Evolutionary conservation across 2,888 invertebrate genomes (phyloP), one percentile per base, ranked within the genome.

Genomic region (Scelioninae gen. 2): DNA sequence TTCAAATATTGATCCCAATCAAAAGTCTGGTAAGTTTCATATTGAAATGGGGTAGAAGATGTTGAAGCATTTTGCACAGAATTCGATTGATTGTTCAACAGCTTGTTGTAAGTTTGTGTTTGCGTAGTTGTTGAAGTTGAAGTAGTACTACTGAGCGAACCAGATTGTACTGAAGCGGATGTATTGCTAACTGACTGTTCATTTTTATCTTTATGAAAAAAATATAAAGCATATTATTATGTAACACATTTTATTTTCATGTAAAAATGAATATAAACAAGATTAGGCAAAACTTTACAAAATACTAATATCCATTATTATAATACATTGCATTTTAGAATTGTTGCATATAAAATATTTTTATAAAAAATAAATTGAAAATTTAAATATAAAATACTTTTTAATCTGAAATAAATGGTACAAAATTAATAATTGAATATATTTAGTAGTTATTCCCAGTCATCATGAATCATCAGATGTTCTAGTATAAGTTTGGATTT

Each of bases 1-100:
- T 88, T 88, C 9, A 91, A 83, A 87, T 98, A 97, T 73, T 93
- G 92, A 78, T 92, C 93, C 98, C 97, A 97, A 85, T 95, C 93
- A 80, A 96, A 96, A 10, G 91, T 90, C 82, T 92, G 92, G 85
- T 91, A 93, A 74, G 93, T 91, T 86, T 94, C 94, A 80, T 93
- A 94, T 76, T 91, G 91, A 84, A 92, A 93, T 4, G 92, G 90
- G 43, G 92, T 92, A 0, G 92, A 90, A 0, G 91, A 84, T 1
- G 85, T 83, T 6, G 85, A 84, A 1, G 85, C 82, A 7, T 84
- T 79, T 53, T 82, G 82, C 4, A 81, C 77, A 48, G 77, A 72
- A 57, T 63, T 79, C 7, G 81, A 74, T 13, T 81, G 82, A 76
- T 79, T 83, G 72, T 81, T 83, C 1, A 81, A 65, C 10, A 75